phyloP scores from a whole-genome alignment of 35 echinoderm and acorn worm species.

The Ptychodera flava region DNA sequence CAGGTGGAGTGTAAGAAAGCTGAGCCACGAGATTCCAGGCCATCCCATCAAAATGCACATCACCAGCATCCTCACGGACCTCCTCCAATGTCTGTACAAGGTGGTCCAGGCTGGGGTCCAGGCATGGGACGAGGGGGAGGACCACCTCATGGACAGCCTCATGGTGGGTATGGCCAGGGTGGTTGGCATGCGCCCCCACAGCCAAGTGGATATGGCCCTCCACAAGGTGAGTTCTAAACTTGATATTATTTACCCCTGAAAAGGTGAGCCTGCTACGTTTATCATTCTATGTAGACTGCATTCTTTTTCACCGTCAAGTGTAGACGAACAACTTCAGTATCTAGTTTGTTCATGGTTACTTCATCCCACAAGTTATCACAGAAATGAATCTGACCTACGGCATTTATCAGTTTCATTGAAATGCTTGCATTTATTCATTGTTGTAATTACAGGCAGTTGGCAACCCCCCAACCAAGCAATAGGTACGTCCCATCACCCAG shows the following conservation, averaged over 20 bases:
- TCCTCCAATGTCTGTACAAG: not conserved
- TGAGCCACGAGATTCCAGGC: constrained; percentile 13
- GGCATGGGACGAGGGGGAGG: not conserved
- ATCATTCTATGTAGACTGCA: too few relatives aligned
- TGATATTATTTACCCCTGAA: too few relatives aligned
- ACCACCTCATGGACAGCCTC: not conserved
- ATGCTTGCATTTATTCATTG: not conserved
- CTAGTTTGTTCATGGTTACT: too few relatives aligned
- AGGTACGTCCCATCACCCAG: not conserved
- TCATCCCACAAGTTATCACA: too few relatives aligned
- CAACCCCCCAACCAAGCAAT: not conserved
- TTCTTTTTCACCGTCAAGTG: too few relatives aligned
- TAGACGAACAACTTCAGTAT: too few relatives aligned
- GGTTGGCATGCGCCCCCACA: not conserved
- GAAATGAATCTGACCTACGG: too few relatives aligned
- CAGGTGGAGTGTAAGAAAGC: constrained; percentile 41
- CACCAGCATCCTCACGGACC: constrained; percentile 18
- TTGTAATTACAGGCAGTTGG: not conserved
- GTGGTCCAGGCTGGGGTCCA: not conserved
- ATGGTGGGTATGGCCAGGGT: not conserved
- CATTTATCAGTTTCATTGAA: too few relatives aligned
- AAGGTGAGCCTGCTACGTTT: too few relatives aligned
- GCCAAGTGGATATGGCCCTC: not conserved
- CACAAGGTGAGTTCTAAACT: not conserved
- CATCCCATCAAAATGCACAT: not conserved